Evolutionary conservation across 2,888 invertebrate species (phyloP).

Genomic region (Rhagium mordax): DNA sequence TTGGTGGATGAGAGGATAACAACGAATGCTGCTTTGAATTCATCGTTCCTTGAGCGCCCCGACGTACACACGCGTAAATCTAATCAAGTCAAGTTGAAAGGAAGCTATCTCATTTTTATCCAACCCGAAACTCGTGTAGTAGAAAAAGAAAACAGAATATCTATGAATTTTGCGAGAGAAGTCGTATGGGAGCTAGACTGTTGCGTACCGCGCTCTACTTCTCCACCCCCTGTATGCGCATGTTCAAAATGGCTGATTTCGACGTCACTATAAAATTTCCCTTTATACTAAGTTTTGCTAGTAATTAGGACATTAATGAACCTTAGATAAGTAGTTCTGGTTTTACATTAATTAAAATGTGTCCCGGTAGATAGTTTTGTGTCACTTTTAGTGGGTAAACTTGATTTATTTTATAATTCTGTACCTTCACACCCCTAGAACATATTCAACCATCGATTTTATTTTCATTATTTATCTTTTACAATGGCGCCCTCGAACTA

Average conservation of each 20-base stretch:
- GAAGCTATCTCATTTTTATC: slow-evolving; percentile 52
- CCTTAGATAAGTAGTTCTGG: slow-evolving; percentile 5
- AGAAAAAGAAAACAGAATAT: slow-evolving; percentile 51
- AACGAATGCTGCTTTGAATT: slow-evolving; percentile 62
- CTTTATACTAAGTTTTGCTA: slow-evolving; percentile 60
- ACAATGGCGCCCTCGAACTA: slow-evolving; percentile 53
- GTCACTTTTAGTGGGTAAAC: neutral
- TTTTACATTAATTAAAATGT: neutral
- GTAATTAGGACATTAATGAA: slow-evolving; percentile 58
- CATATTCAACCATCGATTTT: slow-evolving; percentile 59
- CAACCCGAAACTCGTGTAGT: slow-evolving; percentile 50
- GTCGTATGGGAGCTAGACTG: slow-evolving; percentile 58
- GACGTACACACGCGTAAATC: slow-evolving; percentile 60
- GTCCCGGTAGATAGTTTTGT: neutral
- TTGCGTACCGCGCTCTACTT: slow-evolving; percentile 56
- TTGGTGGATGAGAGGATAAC: slow-evolving; percentile 58
- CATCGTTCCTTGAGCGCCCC: slow-evolving; percentile 60
- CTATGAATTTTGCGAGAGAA: slow-evolving; percentile 53
- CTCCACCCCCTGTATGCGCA: slow-evolving; percentile 58
- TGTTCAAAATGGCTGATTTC: slow-evolving; percentile 66
- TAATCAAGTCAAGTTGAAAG: slow-evolving; percentile 57
- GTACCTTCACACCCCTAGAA: slow-evolving; percentile 49
- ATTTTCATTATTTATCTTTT: slow-evolving; percentile 55
- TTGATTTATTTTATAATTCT: neutral
- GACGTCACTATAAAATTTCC: slow-evolving; percentile 55